Percentiles rank a stretch among this genome's conserved stretches.
These are phyloP conservation scores for Lamellibrachia luymesi DNA, from an alignment of 1,140 invertebrate genomes.

Conservation along the genomic window DNA sequence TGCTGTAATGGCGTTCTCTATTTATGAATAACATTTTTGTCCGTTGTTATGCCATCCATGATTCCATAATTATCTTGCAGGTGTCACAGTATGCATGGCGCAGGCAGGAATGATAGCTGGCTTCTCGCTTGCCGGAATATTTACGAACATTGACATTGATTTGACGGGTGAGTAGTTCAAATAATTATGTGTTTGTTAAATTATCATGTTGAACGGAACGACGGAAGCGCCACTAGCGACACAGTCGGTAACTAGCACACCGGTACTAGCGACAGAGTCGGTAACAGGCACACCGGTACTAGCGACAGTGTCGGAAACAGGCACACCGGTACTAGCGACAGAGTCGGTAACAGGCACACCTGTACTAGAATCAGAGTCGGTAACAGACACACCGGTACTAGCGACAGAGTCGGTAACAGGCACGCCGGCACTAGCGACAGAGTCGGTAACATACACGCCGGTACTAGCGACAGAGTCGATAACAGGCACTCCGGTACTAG, in stretches of 20 bases:
- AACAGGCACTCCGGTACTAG: too few species aligned
- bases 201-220: background rate
- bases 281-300: background rate
- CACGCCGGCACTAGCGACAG: too few species aligned
- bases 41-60: too few species aligned
- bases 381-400: too few species aligned
- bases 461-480: too few species aligned
- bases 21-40: too few species aligned
- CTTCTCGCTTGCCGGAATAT: background rate
- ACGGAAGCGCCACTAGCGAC: background rate
- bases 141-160: background rate
- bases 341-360: background rate
- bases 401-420: too few species aligned
- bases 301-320: background rate
- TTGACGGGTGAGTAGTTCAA: background rate
- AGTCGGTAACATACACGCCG: too few species aligned
- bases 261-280: background rate
- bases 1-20: too few species aligned
- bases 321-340: background rate
- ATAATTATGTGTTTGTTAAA: background rate
- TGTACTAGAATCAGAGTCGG: too few species aligned
- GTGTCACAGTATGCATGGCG: background rate
- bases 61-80: background rate
- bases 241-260: background rate
- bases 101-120: background rate